Percentiles rank a stretch among this genome's conserved stretches.
phyloP scores from a whole-genome alignment of 2,888 invertebrate genomes.

The Scelioninae gen. 1 region DNA sequence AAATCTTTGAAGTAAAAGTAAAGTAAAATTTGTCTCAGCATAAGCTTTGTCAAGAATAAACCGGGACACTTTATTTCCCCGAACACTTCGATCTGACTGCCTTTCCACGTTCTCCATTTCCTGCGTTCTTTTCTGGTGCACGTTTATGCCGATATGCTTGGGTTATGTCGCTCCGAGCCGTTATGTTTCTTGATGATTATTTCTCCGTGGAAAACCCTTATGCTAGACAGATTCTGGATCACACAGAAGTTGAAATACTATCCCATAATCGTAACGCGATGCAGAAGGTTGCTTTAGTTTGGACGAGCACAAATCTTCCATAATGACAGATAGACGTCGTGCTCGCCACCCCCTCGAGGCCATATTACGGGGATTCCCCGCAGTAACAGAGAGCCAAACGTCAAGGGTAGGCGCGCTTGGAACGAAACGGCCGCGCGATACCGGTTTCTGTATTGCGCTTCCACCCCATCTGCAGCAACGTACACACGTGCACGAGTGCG shows the following conservation, averaged over 20 bases:
- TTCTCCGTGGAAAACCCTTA: slow-evolving; percentile 38
- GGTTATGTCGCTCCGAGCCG: slow-evolving; percentile 74
- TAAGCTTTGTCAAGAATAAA: slow-evolving; percentile 54
- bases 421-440: slow-evolving; percentile 57
- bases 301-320: slow-evolving; percentile 75
- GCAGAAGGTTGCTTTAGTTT: slow-evolving; percentile 75
- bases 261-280: slow-evolving; percentile 77
- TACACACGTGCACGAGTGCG: slow-evolving; percentile 36
- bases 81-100: slow-evolving; percentile 47
- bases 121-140: slow-evolving; percentile 71
- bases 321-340: slow-evolving; percentile 78
- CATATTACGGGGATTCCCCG: slow-evolving; percentile 54
- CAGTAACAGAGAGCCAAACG: slow-evolving; percentile 70
- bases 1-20: slow-evolving; percentile 38
- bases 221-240: slow-evolving; percentile 31
- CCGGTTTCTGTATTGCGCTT: slow-evolving; percentile 62
- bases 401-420: slow-evolving; percentile 71
- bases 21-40: slow-evolving; percentile 56
- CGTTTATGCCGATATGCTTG: slow-evolving; percentile 71
- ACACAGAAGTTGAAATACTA: slow-evolving; percentile 26
- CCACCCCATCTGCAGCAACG: slow-evolving; percentile 50
- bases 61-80: slow-evolving; percentile 43
- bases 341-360: slow-evolving; percentile 63
- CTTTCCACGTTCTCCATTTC: slow-evolving; percentile 76
- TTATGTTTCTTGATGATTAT: slow-evolving; percentile 74